Evolutionary conservation across 1,140 invertebrate species (phyloP).

Genomic region (Orussus abietinus): DNA sequence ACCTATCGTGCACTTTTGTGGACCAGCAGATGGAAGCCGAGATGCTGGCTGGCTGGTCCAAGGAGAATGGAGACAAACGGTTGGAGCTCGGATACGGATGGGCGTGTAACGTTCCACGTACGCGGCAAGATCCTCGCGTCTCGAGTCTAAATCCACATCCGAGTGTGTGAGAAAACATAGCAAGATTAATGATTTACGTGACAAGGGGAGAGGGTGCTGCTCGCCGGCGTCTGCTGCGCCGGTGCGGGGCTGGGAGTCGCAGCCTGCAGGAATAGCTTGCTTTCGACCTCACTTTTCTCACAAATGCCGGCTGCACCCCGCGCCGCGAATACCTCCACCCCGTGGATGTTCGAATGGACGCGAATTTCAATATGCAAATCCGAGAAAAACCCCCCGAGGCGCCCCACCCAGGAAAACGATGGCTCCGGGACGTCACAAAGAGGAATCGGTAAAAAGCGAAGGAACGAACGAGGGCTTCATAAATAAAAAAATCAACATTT

Average conservation of each 20-base stretch:
- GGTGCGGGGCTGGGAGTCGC: constrained; percentile 28
- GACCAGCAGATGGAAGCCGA: too few relatives aligned
- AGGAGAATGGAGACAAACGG: constrained; percentile 31
- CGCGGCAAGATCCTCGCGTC: constrained; percentile 32
- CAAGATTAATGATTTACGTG: constrained; percentile 54
- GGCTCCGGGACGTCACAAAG: too few relatives aligned
- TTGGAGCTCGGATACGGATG: not conserved
- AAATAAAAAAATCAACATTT: too few relatives aligned
- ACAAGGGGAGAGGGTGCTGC: constrained; percentile 36
- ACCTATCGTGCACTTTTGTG: too few relatives aligned
- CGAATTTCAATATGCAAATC: constrained; percentile 4
- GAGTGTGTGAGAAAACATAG: constrained; percentile 51
- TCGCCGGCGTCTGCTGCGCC: constrained; percentile 32
- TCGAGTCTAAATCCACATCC: constrained; percentile 52
- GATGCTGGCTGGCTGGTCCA: too few relatives aligned
- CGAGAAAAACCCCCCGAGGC: too few relatives aligned
- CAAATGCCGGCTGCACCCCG: constrained; percentile 14
- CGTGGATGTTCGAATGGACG: not conserved
- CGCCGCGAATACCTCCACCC: not conserved
- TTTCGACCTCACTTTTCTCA: constrained; percentile 39
- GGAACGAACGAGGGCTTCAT: too few relatives aligned
- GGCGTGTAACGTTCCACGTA: constrained; percentile 3
- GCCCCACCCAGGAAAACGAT: too few relatives aligned
- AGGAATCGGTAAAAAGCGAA: too few relatives aligned
- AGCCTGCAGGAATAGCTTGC: constrained; percentile 34